Base-by-base conservation (phyloP, 2,888 invertebrate species). In the Drosophila lutescens region DNA sequence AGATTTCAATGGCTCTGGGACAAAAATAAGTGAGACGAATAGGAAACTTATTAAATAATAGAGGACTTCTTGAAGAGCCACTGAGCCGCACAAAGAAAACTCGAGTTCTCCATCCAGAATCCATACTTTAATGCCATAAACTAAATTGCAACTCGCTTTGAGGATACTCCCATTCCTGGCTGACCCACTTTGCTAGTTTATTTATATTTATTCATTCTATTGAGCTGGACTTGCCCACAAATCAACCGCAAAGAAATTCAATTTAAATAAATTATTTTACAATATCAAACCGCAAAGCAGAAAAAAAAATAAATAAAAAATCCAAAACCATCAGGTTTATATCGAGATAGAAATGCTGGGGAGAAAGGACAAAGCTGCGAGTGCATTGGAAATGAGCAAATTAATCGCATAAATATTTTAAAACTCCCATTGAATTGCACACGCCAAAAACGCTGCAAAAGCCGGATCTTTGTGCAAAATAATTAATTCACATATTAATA, bases 321-420 rank as follows among this genome's bases (percentile, higher is more conserved):
- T 4, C 1, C n/a, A 41, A 51, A 51, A 46, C 44, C 44, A 30
- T 8, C 51, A 58, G 50, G 72, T 68, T 26, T 47, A 47, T 36
- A 54, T 36, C 26, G 20, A 51, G 26, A 46, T 49, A 54, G 38
- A 61, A 69, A 34, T 15, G 23, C 7, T 6, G 36, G 17, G 8
- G 10, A 12, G 10, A 10, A 34, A 47, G 46, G 34, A 23, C 13
- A 51, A 46, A 15, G 34, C 20, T 23, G 47, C 8, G 15, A 43
- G 38, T 55, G 51, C 34, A 43, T 66, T 47, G 50, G 17, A 58
- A 51, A 67, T 69, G 62, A 61, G 54, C 36, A 47, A 67, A 72
- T 69, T 68, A 80, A 74, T 66, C 70, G 58, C 51, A 70, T 72
- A 66, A 84, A 81, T 87, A 78, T 86, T 78, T 74, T 20, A 72